Conservation (phyloP, 2,797 vertebrate genomes). For the Crocidura indochinensis region DNA sequence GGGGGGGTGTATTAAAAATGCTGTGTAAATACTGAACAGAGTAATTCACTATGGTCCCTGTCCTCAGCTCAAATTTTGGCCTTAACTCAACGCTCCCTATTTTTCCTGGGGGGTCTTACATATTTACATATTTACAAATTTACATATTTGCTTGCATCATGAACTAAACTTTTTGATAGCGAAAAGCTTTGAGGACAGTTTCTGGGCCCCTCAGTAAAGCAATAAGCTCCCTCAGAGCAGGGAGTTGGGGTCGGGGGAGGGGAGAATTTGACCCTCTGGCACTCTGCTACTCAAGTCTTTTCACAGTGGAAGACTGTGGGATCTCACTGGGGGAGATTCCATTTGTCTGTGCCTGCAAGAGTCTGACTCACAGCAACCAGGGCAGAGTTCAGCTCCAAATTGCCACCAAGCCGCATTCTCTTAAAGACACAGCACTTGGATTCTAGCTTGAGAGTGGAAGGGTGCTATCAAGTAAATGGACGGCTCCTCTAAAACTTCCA, state of each 20-base stretch:
- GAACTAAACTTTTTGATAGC: slow-evolving; percentile 61
- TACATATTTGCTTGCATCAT: slow-evolving; percentile 19
- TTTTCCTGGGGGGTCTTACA: background rate
- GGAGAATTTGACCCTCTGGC: background rate
- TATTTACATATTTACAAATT: too few species aligned
- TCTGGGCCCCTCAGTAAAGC: background rate
- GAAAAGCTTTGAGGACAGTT: slow-evolving; percentile 30
- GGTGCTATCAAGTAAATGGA: background rate
- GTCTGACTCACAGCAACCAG: slow-evolving; percentile 66
- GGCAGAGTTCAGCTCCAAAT: slow-evolving; percentile 36
- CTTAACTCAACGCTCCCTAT: background rate
- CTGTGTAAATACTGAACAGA: slow-evolving; percentile 4
- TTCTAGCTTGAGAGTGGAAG: background rate
- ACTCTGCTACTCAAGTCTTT: background rate
- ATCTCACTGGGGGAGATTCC: slow-evolving; percentile 65
- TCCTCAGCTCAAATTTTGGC: background rate
- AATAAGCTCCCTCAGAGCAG: background rate
- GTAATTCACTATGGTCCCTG: background rate
- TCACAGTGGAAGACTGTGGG: background rate
- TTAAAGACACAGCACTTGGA: slow-evolving; percentile 76
- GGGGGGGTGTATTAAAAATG: too few species aligned
- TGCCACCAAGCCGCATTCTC: background rate
- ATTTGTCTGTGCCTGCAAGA: slow-evolving; percentile 51
- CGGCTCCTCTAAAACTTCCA: background rate
- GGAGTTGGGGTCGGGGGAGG: background rate